Percentiles rank a stretch among this genome's conserved stretches.
Evolutionary conservation across 35 echinoderm and acorn worm species (phyloP).

Genomic region (Lytechinus pictus): DNA sequence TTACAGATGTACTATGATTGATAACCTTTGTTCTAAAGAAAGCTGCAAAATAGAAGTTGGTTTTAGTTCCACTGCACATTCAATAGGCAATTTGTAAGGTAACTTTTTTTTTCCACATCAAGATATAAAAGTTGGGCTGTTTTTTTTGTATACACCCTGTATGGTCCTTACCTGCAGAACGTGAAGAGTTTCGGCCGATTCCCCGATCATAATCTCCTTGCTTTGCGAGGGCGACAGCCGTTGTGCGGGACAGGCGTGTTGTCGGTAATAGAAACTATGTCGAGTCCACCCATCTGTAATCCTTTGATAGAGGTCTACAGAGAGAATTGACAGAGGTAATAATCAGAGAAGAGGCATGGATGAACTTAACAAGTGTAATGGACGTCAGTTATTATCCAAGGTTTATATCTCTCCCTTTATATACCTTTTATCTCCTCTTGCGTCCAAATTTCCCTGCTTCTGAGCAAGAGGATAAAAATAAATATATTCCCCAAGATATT

Average conservation of each 20-base stretch:
- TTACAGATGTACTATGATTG: too few species aligned
- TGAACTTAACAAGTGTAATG: not conserved
- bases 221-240: slow-evolving; percentile 83
- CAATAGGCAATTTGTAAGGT: too few species aligned
- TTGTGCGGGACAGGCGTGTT: slow-evolving; percentile 85
- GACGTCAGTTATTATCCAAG: not conserved
- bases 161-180: not conserved
- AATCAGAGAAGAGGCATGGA: not conserved
- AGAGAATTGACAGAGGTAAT: slow-evolving; percentile 10
- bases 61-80: too few species aligned
- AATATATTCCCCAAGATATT: not conserved
- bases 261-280: slow-evolving; percentile 94
- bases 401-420: not conserved
- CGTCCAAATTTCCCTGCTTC: not conserved
- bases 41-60: too few species aligned
- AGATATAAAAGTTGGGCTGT: too few species aligned
- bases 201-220: slow-evolving; percentile 71
- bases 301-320: slow-evolving; percentile 91
- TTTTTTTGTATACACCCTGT: too few species aligned
- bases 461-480: not conserved
- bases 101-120: too few species aligned
- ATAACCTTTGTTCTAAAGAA: too few species aligned
- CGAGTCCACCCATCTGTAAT: slow-evolving; percentile 92
- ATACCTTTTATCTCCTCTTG: not conserved
- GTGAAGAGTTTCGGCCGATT: not conserved